Percentiles rank a stretch among this genome's conserved stretches.
phyloP scores from a whole-genome alignment of 2,113 vertebrate genomes.

The Theropithecus gelada region DNA sequence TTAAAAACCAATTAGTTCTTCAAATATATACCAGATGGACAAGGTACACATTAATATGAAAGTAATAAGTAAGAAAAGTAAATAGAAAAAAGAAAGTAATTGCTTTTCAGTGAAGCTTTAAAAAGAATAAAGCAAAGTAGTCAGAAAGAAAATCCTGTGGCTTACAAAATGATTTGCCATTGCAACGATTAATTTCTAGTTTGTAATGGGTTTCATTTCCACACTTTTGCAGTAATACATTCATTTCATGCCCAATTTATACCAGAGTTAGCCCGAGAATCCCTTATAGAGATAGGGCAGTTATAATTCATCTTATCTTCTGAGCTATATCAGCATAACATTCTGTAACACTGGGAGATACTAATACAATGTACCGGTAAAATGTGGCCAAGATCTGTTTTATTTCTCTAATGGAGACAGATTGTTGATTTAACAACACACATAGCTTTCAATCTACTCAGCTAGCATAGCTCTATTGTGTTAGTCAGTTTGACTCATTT shows the following conservation, averaged over 20 bases:
- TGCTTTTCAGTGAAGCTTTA: slow-evolving; percentile 76
- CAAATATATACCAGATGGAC: slow-evolving; percentile 64
- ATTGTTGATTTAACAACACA: slow-evolving; percentile 12
- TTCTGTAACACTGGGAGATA: neutral
- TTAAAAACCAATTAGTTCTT: slow-evolving; percentile 72
- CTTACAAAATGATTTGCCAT: slow-evolving; percentile 80
- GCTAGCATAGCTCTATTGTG: no score
- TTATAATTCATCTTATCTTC: slow-evolving; percentile 69
- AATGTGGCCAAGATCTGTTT: slow-evolving; percentile 18
- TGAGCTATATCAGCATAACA: slow-evolving; percentile 32
- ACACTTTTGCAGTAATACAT: slow-evolving; percentile 77
- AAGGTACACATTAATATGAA: slow-evolving; percentile 58
- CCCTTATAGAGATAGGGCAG: slow-evolving; percentile 65
- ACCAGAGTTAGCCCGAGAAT: slow-evolving; percentile 71
- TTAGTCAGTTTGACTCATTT: neutral
- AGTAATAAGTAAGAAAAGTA: slow-evolving; percentile 76
- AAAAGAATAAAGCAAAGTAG: slow-evolving; percentile 67
- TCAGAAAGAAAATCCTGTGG: slow-evolving; percentile 76
- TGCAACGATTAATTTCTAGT: slow-evolving; percentile 79
- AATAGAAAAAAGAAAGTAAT: slow-evolving; percentile 80
- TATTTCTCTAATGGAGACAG: slow-evolving; percentile 11
- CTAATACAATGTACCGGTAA: slow-evolving; percentile 24
- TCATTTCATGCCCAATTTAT: slow-evolving; percentile 83
- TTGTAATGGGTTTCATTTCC: slow-evolving; percentile 81
- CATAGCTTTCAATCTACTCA: neutral